Base-by-base conservation (phyloP, 2,113 vertebrate genomes). In the Rynchops niger region DNA sequence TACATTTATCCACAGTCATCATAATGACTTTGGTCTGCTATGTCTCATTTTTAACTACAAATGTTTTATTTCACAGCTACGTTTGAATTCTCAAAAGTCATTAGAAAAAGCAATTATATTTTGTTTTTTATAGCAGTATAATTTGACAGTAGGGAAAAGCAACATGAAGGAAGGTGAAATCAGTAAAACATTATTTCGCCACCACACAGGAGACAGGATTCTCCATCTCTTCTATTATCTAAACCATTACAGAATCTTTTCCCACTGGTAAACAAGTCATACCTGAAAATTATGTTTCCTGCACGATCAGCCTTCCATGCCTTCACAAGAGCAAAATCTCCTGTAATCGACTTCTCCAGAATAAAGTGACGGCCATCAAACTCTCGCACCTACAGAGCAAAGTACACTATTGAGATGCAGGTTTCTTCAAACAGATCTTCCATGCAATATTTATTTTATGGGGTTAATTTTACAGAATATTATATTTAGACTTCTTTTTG, bases 261-360 rank as follows among this genome's bases (percentile, higher is more conserved):
- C 22, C 32, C 36, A 47, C 11, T 38, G 30, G 38, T 61, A 87
- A 86, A 83, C 12, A 70, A 82, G 73, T 17, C 22, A 56, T 98
- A 99, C 99, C 99, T 99, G 98, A 99, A 99, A 93, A 99, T 97
- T 20, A 99, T 93, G 45, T 99, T 99, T 93, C 99, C 99, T 23
- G 99, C 99, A 88, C 95, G 98, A 97, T 99, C 99, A 16, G 99
- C 99, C 91, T 99, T 99, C 99, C 99, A 99, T 15, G 99, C 99
- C 92, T 99, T 99, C 80, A 99, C 96, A 90, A 99, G 97, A 11
- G 99, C 99, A 96, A 99, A 99, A 97, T 99, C 99, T 67, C 99
- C 99, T 4, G 98, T 99, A 95, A 99, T 99, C 1, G 99, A 98
- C 91, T 98, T 98, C 96, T 99, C 99, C 98, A 99, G 98, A 96